Evolutionary conservation across 2,888 invertebrate species (phyloP).

Genomic region (Tuta absoluta): DNA sequence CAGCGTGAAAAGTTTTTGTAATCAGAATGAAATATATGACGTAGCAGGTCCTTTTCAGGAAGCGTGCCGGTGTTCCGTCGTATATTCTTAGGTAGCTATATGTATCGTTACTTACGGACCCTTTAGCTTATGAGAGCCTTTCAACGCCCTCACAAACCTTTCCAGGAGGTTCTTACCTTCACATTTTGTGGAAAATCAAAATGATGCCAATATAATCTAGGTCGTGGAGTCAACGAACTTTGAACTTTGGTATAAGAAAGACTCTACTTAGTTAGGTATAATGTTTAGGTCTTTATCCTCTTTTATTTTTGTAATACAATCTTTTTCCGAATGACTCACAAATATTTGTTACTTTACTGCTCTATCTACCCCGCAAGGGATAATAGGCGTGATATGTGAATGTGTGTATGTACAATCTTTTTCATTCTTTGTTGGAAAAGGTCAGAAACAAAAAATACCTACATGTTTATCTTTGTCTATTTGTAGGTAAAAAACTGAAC

Average conservation of each 20-base stretch:
- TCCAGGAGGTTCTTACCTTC: background rate
- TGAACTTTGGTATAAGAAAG: background rate
- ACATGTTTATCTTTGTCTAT: no score
- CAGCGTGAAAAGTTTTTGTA: background rate
- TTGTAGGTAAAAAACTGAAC: no score
- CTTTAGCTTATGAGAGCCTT: background rate
- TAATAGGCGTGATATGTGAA: no score
- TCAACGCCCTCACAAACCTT: background rate
- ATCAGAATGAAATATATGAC: background rate
- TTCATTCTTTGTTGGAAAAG: no score
- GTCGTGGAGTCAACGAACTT: background rate
- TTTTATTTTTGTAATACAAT: no score
- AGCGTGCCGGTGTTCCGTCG: background rate
- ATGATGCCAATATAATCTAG: background rate
- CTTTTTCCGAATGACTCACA: no score
- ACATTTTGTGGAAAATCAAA: background rate
- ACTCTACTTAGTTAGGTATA: no score
- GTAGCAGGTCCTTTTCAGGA: slow-evolving; percentile 11
- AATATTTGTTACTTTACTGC: no score
- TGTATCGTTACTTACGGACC: slow-evolving; percentile 7
- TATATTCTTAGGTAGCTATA: slow-evolving; percentile 7
- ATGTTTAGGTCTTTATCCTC: no score
- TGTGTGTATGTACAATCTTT: no score
- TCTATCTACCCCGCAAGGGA: no score
- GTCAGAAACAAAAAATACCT: no score